These are phyloP conservation scores for Chromis chromis DNA, from an alignment of 2,797 vertebrate species.

Conservation along the genomic window DNA sequence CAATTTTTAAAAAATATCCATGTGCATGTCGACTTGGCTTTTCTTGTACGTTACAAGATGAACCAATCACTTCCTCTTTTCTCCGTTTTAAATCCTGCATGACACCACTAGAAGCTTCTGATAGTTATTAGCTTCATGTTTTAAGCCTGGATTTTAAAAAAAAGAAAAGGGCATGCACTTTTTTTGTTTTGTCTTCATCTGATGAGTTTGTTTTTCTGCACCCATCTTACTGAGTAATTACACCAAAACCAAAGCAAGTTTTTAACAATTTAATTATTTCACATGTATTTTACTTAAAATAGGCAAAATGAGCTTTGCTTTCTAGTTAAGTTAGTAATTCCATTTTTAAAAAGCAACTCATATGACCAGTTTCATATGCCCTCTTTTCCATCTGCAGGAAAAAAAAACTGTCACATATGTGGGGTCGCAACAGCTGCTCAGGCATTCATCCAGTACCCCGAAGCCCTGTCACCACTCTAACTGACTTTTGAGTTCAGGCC, in stretches of 20 bases:
- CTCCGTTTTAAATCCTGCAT: not conserved
- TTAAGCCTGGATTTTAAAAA: too few species aligned
- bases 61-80: not conserved
- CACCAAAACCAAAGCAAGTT: too few species aligned
- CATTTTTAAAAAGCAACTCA: constrained; percentile 14
- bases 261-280: too few species aligned
- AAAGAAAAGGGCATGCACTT: too few species aligned
- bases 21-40: too few species aligned
- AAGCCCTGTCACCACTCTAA: constrained; percentile 68
- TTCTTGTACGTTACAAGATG: not conserved
- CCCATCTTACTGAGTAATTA: too few species aligned
- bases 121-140: not conserved
- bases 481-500: constrained; percentile 64
- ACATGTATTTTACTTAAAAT: too few species aligned
- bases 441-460: constrained; percentile 66
- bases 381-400: constrained; percentile 17
- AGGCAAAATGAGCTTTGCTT: not conserved
- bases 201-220: too few species aligned
- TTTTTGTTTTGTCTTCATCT: too few species aligned
- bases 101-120: not conserved
- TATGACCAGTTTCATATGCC: constrained; percentile 21
- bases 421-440: constrained; percentile 67
- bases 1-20: too few species aligned
- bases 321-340: constrained; percentile 27
- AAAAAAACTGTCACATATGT: constrained; percentile 47